Evolutionary conservation across 2,888 invertebrate genomes (phyloP).

Genomic region (Tetramorium bicarinatum): DNA sequence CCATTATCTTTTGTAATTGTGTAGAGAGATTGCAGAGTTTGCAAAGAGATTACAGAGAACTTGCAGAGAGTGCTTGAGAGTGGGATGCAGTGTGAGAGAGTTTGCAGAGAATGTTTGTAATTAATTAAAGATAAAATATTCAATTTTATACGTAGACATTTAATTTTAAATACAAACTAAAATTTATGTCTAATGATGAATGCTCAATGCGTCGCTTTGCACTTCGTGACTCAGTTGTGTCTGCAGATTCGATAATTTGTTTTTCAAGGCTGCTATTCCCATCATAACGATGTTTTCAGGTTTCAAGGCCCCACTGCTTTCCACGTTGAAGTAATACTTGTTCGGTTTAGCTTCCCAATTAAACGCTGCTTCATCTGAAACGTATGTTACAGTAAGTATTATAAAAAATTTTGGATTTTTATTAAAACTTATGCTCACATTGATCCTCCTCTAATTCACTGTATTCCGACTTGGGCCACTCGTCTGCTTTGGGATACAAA

Average conservation of each 20-base stretch:
- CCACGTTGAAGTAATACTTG: slow-evolving; percentile 98
- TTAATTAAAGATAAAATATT: background rate
- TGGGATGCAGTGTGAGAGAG: too few species aligned
- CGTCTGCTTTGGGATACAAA: slow-evolving; percentile 97
- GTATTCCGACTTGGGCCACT: slow-evolving; percentile 99
- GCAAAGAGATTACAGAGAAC: too few species aligned
- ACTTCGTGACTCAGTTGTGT: slow-evolving; percentile 96
- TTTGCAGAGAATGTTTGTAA: too few species aligned
- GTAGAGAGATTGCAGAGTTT: too few species aligned
- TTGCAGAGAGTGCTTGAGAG: too few species aligned
- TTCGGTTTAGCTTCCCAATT: slow-evolving; percentile 98
- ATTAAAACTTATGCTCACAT: slow-evolving; percentile 87
- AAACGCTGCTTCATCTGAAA: slow-evolving; percentile 94
- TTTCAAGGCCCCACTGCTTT: slow-evolving; percentile 96
- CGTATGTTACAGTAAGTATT: background rate
- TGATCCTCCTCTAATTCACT: slow-evolving; percentile 97
- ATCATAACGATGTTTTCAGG: slow-evolving; percentile 99
- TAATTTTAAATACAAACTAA: background rate
- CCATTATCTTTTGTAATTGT: too few species aligned
- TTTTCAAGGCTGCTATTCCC: slow-evolving; percentile 97
- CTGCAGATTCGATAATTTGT: slow-evolving; percentile 98
- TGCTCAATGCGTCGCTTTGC: slow-evolving; percentile 94
- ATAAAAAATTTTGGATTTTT: slow-evolving; percentile 48
- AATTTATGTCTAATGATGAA: slow-evolving; percentile 86
- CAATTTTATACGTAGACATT: background rate